A percentile compares a stretch with the other conserved stretches of the same genome.
Evolutionary conservation across 2,888 invertebrate species (phyloP).

Genomic region (Eumerus sabulonum): DNA sequence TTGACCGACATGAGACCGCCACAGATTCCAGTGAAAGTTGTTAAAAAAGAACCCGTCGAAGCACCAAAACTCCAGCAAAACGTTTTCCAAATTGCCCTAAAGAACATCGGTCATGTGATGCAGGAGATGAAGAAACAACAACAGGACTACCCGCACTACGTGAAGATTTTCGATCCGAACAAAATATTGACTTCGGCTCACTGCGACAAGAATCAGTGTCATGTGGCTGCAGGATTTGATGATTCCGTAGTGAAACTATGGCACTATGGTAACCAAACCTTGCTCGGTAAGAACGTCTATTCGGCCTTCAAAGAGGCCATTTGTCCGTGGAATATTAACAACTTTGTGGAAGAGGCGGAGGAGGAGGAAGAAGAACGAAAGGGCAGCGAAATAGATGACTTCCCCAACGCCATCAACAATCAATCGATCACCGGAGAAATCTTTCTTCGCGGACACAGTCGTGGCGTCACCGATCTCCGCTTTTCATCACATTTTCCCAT

Average conservation of each 20-base stretch:
- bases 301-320: slow-evolving; percentile 70
- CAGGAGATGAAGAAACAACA: slow-evolving; percentile 52
- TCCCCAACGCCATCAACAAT: slow-evolving; percentile 74
- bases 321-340: slow-evolving; percentile 76
- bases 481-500: slow-evolving; percentile 82
- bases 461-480: slow-evolving; percentile 83
- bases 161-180: slow-evolving; percentile 69
- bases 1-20: slow-evolving; percentile 53
- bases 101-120: slow-evolving; percentile 40
- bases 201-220: slow-evolving; percentile 76
- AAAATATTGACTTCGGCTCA: slow-evolving; percentile 73
- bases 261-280: slow-evolving; percentile 76
- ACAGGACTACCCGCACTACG: slow-evolving; percentile 55
- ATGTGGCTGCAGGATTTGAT: slow-evolving; percentile 77
- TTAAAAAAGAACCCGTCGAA: slow-evolving; percentile 31
- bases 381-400: slow-evolving; percentile 63
- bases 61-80: slow-evolving; percentile 51
- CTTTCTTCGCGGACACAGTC: slow-evolving; percentile 86
- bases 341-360: slow-evolving; percentile 70
- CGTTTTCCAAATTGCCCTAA: slow-evolving; percentile 45
- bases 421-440: slow-evolving; percentile 81
- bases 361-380: slow-evolving; percentile 70
- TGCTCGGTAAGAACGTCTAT: slow-evolving; percentile 75
- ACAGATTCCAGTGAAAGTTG: slow-evolving; percentile 11
- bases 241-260: slow-evolving; percentile 77